A percentile compares a stretch with the other conserved stretches of the same genome.
Conservation (phyloP, 53 echinoderm and acorn worm species). For the Henricia sp. region DNA sequence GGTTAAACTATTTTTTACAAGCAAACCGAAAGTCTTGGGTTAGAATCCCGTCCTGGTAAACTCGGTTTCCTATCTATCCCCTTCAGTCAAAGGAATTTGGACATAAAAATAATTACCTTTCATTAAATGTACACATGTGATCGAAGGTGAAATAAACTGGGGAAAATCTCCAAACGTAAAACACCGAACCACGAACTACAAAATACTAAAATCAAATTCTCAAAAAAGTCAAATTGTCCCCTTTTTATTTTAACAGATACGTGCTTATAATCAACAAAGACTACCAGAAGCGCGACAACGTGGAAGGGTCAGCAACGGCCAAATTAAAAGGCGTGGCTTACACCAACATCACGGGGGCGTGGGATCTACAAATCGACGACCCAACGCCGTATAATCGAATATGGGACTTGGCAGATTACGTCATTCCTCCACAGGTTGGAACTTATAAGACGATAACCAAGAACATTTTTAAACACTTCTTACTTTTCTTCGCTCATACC, state of each 20-base stretch:
- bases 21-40: too few relatives aligned
- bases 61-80: too few relatives aligned
- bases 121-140: too few relatives aligned
- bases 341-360: slow-evolving; percentile 79
- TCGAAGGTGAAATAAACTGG: too few relatives aligned
- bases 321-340: slow-evolving; percentile 89
- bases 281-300: slow-evolving; percentile 82
- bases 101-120: too few relatives aligned
- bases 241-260: slow-evolving; percentile 66
- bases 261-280: slow-evolving; percentile 88
- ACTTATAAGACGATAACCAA: neutral
- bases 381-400: slow-evolving; percentile 89
- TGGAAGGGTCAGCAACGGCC: slow-evolving; percentile 89
- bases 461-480: neutral
- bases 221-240: neutral
- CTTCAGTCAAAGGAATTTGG: too few relatives aligned
- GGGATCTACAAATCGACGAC: slow-evolving; percentile 70
- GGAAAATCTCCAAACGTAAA: too few relatives aligned
- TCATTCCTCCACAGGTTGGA: slow-evolving; percentile 96
- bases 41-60: too few relatives aligned
- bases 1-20: too few relatives aligned
- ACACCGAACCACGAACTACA: neutral
- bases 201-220: neutral
- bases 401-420: slow-evolving; percentile 97
- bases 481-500: neutral